phyloP scores from a whole-genome alignment of 2,797 vertebrate species.

The Muscicapa comitata region DNA sequence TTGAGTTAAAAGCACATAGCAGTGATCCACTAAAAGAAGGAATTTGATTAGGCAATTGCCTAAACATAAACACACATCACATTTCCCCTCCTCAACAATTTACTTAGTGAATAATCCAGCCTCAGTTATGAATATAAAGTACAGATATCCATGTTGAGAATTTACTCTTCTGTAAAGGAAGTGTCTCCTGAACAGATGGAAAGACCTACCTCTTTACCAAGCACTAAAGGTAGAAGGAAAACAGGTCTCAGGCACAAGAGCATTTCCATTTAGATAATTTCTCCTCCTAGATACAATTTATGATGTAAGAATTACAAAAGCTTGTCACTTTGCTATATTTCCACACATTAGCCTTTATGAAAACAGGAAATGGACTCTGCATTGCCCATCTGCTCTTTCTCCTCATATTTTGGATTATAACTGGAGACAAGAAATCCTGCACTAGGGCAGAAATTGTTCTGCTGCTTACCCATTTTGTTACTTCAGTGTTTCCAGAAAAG shows the following conservation, averaged over 20 bases:
- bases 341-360: background rate
- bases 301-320: background rate
- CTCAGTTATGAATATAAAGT: background rate
- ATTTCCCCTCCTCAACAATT: background rate
- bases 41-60: background rate
- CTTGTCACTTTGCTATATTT: background rate
- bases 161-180: background rate
- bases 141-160: background rate
- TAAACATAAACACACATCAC: rapidly evolving
- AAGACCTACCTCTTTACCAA: background rate
- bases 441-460: background rate
- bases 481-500: background rate
- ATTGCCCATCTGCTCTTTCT: background rate
- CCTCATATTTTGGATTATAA: background rate
- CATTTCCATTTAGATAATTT: background rate
- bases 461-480: background rate
- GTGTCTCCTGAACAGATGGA: background rate
- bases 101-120: background rate
- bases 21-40: background rate
- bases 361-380: background rate
- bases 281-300: background rate
- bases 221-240: background rate
- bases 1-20: background rate
- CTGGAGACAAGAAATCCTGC: background rate
- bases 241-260: background rate